These are phyloP conservation scores for Chunga burmeisteri DNA, from an alignment of 2,113 vertebrate species.

Conservation along the genomic window DNA sequence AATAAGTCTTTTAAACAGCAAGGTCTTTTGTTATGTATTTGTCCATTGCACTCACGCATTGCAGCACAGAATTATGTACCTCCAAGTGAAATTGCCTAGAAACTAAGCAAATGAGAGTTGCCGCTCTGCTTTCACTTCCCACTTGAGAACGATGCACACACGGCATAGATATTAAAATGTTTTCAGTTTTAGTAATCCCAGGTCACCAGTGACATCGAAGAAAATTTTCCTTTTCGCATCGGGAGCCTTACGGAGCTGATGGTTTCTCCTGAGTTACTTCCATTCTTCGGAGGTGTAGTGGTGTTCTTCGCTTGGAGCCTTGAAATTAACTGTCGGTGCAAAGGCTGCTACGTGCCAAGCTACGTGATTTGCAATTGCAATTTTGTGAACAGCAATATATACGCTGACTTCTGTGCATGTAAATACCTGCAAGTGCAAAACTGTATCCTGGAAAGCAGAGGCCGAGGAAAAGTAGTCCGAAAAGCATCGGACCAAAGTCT, in stretches of 20 bases:
- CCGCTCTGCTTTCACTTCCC: rapidly evolving
- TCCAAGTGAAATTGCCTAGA: not conserved
- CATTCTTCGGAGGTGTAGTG: not conserved
- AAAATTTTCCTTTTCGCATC: not conserved
- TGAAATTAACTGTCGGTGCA: rapidly evolving
- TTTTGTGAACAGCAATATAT: not conserved
- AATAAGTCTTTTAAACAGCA: not conserved
- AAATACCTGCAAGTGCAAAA: not conserved
- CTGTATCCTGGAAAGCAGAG: not conserved
- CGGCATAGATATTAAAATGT: not conserved
- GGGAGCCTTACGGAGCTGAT: not conserved
- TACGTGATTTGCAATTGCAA: rapidly evolving
- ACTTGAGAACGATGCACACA: rapidly evolving
- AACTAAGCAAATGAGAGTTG: not conserved
- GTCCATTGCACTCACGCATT: not conserved
- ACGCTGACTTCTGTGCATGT: not conserved
- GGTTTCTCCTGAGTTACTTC: not conserved
- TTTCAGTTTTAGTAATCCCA: not conserved
- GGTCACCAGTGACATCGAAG: not conserved
- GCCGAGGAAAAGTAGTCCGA: not conserved
- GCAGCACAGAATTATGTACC: not conserved
- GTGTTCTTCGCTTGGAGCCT: not conserved
- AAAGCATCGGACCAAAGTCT: not conserved
- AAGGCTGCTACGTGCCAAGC: not conserved
- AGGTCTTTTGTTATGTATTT: not conserved